phyloP scores from a whole-genome alignment of 2,113 vertebrate genomes.

The Corythoichthys haematopterus region DNA sequence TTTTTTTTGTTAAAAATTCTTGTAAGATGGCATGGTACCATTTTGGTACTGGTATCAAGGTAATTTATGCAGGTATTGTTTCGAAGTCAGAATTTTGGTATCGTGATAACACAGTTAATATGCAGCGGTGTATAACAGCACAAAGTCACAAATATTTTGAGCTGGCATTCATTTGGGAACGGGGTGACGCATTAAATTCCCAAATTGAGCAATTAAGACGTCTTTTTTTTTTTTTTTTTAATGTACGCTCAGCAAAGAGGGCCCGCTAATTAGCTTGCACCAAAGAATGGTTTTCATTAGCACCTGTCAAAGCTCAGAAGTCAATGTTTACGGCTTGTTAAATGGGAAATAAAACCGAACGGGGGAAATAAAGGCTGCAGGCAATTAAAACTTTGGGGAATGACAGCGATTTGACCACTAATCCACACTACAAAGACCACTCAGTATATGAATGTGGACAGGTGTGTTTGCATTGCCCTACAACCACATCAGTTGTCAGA shows the following conservation, averaged over 20 bases:
- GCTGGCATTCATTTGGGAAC: background rate
- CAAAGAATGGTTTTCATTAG: background rate
- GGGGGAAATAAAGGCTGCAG: background rate
- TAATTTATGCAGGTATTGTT: too few relatives aligned
- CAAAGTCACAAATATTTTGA: background rate
- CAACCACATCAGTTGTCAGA: constrained; percentile 46
- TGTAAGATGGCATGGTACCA: too few relatives aligned
- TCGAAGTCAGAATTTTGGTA: too few relatives aligned
- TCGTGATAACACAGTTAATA: too few relatives aligned
- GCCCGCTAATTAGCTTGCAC: background rate
- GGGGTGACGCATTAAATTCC: background rate
- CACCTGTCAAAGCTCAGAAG: background rate
- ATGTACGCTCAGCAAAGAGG: background rate
- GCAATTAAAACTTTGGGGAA: background rate
- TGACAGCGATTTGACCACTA: background rate
- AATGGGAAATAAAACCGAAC: constrained; percentile 1
- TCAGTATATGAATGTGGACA: background rate
- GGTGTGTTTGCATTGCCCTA: constrained; percentile 41
- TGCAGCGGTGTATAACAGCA: too few relatives aligned
- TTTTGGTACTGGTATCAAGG: too few relatives aligned
- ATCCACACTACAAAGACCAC: background rate
- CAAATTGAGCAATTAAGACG: background rate
- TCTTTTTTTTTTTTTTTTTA: background rate
- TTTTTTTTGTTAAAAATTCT: too few relatives aligned
- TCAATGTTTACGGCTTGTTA: background rate